Base-by-base conservation (phyloP, 2,888 invertebrate species). In the Muschampia plurimacula region DNA sequence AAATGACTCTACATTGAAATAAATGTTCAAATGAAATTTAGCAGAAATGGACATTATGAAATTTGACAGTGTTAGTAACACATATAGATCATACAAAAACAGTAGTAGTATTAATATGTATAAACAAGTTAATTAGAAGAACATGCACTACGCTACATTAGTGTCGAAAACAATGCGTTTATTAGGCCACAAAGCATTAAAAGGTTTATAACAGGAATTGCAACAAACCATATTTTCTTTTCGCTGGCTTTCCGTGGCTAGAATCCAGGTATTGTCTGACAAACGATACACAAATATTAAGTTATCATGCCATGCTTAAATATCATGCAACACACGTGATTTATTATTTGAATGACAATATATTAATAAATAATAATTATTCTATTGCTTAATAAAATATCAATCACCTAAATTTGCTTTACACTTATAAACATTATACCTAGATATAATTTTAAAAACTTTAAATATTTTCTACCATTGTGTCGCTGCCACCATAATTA, bases 201-300 rank as follows among this genome's bases (percentile, higher is more conserved):
- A 28, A 49, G 55, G 28, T 68, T 80, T 81, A 83, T 79, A 84
- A 85, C 67, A 75, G 86, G 84, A 87, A 90, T 91, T 86, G 86
- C 86, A 91, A 93, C 93, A 90, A 93, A 93, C 93, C 93, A 88
- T 93, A 71, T 66, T 39, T 89, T 85, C 83, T 86, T 74, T 86
- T 87, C 88, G 87, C 87, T 89, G 93, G 84, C 89, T 84, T 87
- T 88, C 91, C 90, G 86, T 88, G 88, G 87, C 91, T 94, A 94
- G 93, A 92, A 93, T 90, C 94, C 93, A 87, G 93, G 92, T 88
- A 93, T 91, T 85, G 92, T 92, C 94, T 94, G 93, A 92, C 89
- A 93, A 93, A 93, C 89, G 80, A 87, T 89, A 93, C 89, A 94
- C 86, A 93, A 89, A 85, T 85, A 86, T 86, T 85, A 89, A 82